Conservation (phyloP, 2,797 vertebrate genomes). For the Enteromius radiatus region DNA sequence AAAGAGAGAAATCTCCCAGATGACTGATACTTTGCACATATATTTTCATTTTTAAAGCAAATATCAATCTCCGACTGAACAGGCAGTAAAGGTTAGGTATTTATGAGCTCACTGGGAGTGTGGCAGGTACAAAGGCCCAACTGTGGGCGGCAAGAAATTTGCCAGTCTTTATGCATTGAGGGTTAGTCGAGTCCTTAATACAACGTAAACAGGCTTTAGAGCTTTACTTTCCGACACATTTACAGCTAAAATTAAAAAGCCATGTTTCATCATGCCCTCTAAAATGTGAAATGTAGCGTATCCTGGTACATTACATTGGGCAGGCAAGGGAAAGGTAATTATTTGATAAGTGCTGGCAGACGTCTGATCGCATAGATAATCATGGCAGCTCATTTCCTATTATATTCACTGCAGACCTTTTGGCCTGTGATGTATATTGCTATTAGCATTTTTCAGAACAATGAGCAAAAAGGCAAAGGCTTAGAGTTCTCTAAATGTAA, state of each 20-base stretch:
- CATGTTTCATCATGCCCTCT: conserved; percentile 68
- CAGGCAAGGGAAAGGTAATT: conserved; percentile 58
- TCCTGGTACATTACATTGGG: conserved; percentile 45
- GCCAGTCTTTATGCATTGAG: conserved; percentile 63
- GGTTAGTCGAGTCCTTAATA: conserved; percentile 73
- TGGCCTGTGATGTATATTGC: conserved; percentile 26
- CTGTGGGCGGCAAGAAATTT: conserved; percentile 70
- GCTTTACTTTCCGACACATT: conserved; percentile 74
- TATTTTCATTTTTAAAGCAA: conserved; percentile 65
- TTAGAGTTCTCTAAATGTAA: conserved; percentile 7
- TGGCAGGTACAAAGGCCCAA: conserved; percentile 72
- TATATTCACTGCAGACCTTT: conserved; percentile 40
- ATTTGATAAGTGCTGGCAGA: conserved; percentile 68
- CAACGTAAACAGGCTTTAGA: conserved; percentile 75
- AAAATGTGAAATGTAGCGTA: conserved; percentile 67
- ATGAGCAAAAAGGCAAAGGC: not conserved
- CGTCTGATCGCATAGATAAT: conserved; percentile 53
- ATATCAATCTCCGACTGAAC: conserved; percentile 62
- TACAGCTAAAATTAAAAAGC: conserved; percentile 70
- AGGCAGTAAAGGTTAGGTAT: conserved; percentile 64
- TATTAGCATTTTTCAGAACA: conserved; percentile 11
- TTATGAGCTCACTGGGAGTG: conserved; percentile 67
- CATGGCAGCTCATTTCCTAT: conserved; percentile 42
- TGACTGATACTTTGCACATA: conserved; percentile 60
- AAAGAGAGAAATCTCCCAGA: conserved; percentile 49